These are phyloP conservation scores for Burhinus bistriatus DNA, from an alignment of 2,113 vertebrate species.

Conservation along the genomic window DNA sequence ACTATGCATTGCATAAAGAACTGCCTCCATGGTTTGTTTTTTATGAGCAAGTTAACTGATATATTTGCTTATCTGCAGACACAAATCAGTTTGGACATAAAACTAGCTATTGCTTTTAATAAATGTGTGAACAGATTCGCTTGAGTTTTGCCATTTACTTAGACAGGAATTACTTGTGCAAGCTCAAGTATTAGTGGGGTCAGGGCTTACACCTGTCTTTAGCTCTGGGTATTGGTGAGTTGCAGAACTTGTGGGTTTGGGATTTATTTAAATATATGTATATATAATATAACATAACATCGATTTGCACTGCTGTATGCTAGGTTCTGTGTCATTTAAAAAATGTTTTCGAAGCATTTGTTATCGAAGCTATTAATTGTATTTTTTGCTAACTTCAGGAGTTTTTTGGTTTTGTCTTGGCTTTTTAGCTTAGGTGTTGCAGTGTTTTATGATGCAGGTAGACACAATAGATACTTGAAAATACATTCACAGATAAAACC, in stretches of 20 bases:
- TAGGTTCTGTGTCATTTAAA: neutral
- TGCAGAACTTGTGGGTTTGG: neutral
- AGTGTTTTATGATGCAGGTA: neutral
- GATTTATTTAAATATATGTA: neutral
- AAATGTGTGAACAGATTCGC: neutral
- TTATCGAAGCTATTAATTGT: neutral
- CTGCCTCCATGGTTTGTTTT: neutral
- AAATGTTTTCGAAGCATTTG: neutral
- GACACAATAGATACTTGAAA: neutral
- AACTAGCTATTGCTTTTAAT: neutral
- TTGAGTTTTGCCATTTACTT: neutral
- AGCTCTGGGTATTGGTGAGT: neutral
- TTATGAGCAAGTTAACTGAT: neutral
- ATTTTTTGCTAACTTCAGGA: accelerated
- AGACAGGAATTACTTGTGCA: neutral
- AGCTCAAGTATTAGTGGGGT: neutral
- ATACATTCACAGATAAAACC: neutral
- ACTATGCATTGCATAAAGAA: neutral
- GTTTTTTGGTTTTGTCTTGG: neutral
- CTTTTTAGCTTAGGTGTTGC: neutral
- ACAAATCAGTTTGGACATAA: neutral
- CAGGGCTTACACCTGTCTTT: neutral
- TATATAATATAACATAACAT: too few species aligned
- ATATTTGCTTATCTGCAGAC: neutral
- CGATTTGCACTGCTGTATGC: accelerated